Base-by-base conservation (phyloP, 2,888 invertebrate species). In the Cerceris ruficornis region DNA sequence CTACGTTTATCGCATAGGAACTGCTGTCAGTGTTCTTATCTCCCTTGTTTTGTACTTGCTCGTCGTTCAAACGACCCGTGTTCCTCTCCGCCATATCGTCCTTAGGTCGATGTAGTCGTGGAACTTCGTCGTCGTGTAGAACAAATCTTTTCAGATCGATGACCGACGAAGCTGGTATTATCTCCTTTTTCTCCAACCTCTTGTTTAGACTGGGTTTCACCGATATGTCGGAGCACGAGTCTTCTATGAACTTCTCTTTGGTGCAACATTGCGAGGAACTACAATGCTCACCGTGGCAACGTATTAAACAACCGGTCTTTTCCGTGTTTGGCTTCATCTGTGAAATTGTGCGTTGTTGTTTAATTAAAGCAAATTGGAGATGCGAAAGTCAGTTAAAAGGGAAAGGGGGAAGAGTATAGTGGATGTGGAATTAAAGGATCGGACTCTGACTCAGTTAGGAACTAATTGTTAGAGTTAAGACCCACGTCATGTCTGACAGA, bases 241-340 rank as follows among this genome's bases (percentile, higher is more conserved):
- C 78, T 6, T 84, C 80, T 28, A 71, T 69, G 6, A 85, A 77
- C 15, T 81, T 86, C 43, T 89, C 89, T 61, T 88, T 87, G 6
- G 86, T 87, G 61, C 91, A 92, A 50, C 91, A 92, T 28, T 90
- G 91, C 5, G 90, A 91, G 5, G 84, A 83, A 60, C 87, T 89
- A 62, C 91, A 92, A 43, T 87, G 87, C 28, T 89, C 89, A 2
- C 89, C 90, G 61, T 89, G 91, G 39, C 92, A 92, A 8, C 86
- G 87, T n/a, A 92, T 92, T 6, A 92, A 70, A 42, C 92, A 92
- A 50, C 89, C 88, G 13, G 82, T 84, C 46, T 88, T 87, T 9
- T 86, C 84, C 7, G 78, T 81, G 13, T 82, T 84, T 13, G 89
- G 83, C 6, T 83, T 88, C 65, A 91, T 88, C 90, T 91, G 70